These are phyloP conservation scores for Asobara japonica DNA, from an alignment of 1,140 invertebrate genomes.

Conservation along the genomic window DNA sequence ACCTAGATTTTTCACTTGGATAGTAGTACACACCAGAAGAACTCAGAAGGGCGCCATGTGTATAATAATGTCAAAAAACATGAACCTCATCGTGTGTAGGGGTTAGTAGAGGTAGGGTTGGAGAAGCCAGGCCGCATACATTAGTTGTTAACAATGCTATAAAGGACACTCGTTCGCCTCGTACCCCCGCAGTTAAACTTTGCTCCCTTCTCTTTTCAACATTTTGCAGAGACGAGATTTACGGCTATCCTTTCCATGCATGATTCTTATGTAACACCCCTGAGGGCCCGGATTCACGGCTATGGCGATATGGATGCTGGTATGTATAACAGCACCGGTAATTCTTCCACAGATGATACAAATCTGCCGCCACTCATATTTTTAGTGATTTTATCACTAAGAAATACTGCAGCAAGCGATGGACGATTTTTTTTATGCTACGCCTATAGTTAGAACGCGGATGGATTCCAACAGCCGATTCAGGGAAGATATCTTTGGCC, in stretches of 20 bases:
- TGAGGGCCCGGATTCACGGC: conserved; percentile 5
- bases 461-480: too few relatives aligned
- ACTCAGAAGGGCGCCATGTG: conserved; percentile 62
- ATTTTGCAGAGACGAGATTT: conserved; percentile 50
- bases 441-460: too few relatives aligned
- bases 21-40: conserved; percentile 5
- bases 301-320: background rate
- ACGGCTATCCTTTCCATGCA: conserved; percentile 53
- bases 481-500: too few relatives aligned
- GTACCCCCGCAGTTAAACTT: conserved; percentile 12
- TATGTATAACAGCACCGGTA: background rate
- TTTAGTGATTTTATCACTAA: background rate
- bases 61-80: conserved; percentile 68
- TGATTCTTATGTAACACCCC: conserved; percentile 53
- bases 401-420: too few relatives aligned
- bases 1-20: background rate
- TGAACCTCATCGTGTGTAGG: conserved; percentile 47
- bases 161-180: conserved; percentile 63
- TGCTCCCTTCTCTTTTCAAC: conserved; percentile 26
- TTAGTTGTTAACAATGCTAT: conserved; percentile 69
- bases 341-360: background rate
- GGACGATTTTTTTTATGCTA: too few relatives aligned
- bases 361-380: background rate
- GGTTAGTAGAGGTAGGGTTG: conserved; percentile 45
- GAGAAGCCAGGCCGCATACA: conserved; percentile 58